Evolutionary conservation across 2,797 vertebrate species (phyloP).

Genomic region (Gallirallus australis): DNA sequence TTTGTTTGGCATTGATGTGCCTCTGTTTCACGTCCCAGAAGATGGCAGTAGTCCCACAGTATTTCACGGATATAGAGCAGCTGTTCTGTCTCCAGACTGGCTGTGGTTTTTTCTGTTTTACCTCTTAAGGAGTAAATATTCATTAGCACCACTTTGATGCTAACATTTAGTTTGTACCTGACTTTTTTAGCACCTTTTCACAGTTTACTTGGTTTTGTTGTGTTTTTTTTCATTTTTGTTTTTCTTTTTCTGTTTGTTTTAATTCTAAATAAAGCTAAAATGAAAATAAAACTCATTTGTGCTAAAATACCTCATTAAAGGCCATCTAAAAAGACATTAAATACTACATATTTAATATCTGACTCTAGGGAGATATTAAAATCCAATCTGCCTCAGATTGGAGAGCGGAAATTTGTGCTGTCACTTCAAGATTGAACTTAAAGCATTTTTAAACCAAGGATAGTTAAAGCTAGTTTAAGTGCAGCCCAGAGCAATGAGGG

Average conservation of each 20-base stretch:
- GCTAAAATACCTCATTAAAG: not conserved
- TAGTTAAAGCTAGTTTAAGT: not conserved
- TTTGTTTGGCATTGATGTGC: fast-evolving
- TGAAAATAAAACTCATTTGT: not conserved
- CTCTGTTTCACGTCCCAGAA: constrained; percentile 32
- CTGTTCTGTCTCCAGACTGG: not conserved
- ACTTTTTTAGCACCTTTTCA: not conserved
- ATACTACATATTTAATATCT: not conserved
- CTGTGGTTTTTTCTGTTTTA: not conserved
- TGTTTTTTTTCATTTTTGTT: not conserved
- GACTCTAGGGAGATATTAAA: not conserved
- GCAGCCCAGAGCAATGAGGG: not conserved
- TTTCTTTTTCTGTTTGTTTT: not conserved
- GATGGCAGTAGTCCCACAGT: constrained; percentile 67
- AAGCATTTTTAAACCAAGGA: not conserved
- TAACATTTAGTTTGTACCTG: not conserved
- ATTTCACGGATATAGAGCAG: not conserved
- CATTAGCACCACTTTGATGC: not conserved
- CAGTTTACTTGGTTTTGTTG: no score
- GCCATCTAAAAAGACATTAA: not conserved
- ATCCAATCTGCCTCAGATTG: not conserved
- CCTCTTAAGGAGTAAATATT: not conserved
- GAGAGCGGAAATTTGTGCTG: not conserved
- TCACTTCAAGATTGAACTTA: not conserved
- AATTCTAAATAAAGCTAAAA: not conserved